These are phyloP conservation scores for Conus betulinus DNA, from an alignment of 1,140 invertebrate genomes.

Conservation along the genomic window DNA sequence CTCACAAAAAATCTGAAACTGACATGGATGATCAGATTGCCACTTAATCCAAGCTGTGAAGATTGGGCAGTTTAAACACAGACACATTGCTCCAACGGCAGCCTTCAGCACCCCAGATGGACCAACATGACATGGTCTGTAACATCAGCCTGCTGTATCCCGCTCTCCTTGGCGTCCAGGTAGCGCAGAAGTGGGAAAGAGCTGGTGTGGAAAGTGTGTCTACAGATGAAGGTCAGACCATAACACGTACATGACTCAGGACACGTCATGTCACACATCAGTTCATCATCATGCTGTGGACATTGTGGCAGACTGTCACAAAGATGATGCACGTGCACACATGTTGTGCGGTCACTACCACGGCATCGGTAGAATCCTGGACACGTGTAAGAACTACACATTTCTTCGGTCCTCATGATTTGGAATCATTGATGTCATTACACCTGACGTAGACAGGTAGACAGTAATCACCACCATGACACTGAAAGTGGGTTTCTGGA, in stretches of 20 bases:
- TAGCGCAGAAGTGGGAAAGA: conserved; percentile 11
- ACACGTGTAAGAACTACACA: not conserved
- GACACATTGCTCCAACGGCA: not conserved
- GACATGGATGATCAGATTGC: not conserved
- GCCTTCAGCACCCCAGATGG: not conserved
- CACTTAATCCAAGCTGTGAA: conserved; percentile 26
- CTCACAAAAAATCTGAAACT: not conserved
- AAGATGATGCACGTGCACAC: not conserved
- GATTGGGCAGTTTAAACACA: not conserved
- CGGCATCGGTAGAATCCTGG: conserved; percentile 20
- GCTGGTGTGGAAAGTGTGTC: not conserved
- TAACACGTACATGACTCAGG: conserved; percentile 23
- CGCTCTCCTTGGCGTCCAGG: not conserved
- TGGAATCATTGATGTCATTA: conserved; percentile 7
- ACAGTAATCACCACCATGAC: not conserved
- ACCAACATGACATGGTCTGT: not conserved
- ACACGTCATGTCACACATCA: conserved; percentile 35
- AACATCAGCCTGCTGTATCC: not conserved
- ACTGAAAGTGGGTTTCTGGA: conserved; percentile 10
- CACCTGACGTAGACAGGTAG: conserved; percentile 17
- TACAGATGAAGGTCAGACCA: conserved; percentile 24
- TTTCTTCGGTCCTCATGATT: conserved; percentile 10
- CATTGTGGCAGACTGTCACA: conserved; percentile 22
- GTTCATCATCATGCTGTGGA: conserved; percentile 38
- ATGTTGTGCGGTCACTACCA: not conserved